Evolutionary conservation across 2,113 vertebrate species (phyloP).

Genomic region (Nannobrachium achirus): DNA sequence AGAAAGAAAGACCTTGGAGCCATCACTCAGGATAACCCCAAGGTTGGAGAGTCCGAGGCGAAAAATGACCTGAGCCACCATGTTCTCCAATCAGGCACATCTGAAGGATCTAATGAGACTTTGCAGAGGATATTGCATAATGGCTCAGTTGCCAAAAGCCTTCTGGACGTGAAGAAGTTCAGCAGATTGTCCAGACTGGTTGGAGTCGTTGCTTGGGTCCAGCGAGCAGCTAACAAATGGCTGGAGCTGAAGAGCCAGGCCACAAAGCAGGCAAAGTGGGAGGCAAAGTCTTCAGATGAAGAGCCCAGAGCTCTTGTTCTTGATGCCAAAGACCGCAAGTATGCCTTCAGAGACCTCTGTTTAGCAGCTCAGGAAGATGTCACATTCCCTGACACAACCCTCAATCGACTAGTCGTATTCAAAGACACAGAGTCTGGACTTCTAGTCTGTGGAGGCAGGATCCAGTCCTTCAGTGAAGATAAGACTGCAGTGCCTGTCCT

Average conservation of each 20-base stretch:
- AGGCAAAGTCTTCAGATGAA: background rate
- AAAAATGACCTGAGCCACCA: too few species aligned
- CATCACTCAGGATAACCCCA: too few species aligned
- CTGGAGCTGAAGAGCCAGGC: slow-evolving; percentile 11
- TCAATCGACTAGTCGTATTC: slow-evolving; percentile 19
- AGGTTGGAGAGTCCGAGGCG: too few species aligned
- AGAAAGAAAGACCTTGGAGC: too few species aligned
- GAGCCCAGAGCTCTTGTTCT: slow-evolving; percentile 2
- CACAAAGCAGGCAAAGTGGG: slow-evolving; percentile 11
- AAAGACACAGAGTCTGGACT: slow-evolving; percentile 19
- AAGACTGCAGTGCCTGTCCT: slow-evolving; percentile 19
- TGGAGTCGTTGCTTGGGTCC: slow-evolving; percentile 29
- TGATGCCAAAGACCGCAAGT: slow-evolving; percentile 14
- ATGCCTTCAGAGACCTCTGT: slow-evolving; percentile 20
- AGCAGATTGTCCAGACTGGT: slow-evolving; percentile 23
- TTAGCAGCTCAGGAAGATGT: slow-evolving; percentile 3
- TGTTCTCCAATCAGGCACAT: too few species aligned
- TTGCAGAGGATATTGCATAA: too few species aligned
- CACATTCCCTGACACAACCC: slow-evolving; percentile 21
- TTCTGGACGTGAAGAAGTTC: slow-evolving; percentile 4
- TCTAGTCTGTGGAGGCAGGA: slow-evolving; percentile 27
- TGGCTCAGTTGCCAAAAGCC: background rate
- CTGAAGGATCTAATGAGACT: too few species aligned
- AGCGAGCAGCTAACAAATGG: slow-evolving; percentile 22
- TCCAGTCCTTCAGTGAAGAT: slow-evolving; percentile 33